Evolutionary conservation across 2,113 vertebrate genomes (phyloP).

Genomic region (Bambusicola thoracicus): DNA sequence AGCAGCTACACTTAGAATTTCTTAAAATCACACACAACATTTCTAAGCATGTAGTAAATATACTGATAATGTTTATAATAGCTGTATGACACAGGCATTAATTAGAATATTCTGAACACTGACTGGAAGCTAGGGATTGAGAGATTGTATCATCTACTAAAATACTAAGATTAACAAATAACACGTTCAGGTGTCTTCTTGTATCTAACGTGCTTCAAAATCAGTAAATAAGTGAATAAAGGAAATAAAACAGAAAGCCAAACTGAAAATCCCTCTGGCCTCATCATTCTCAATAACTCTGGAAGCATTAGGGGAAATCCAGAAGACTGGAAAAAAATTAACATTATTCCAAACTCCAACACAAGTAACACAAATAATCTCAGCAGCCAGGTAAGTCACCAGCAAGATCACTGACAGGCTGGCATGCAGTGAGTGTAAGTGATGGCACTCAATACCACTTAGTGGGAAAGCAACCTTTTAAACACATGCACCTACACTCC

Average conservation of each 20-base stretch:
- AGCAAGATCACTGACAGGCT: not conserved
- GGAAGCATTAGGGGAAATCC: not conserved
- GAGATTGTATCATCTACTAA: accelerated
- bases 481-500: not conserved
- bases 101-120: not conserved
- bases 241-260: not conserved
- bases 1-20: not conserved
- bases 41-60: not conserved
- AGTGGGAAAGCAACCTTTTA: not conserved
- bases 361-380: not conserved
- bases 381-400: not conserved
- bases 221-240: not conserved
- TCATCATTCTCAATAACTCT: not conserved
- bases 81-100: not conserved
- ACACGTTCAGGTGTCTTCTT: not conserved
- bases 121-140: not conserved
- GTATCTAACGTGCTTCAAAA: not conserved
- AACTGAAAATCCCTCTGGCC: not conserved
- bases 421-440: not conserved
- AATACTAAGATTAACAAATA: not conserved
- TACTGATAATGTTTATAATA: not conserved
- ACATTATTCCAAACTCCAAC: not conserved
- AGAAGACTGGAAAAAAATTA: not conserved
- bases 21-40: not conserved
- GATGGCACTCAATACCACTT: not conserved